Evolutionary conservation across 2,113 vertebrate genomes (phyloP), one percentile per base, ranked within the genome.

Genomic region (Archilochus colubris): DNA sequence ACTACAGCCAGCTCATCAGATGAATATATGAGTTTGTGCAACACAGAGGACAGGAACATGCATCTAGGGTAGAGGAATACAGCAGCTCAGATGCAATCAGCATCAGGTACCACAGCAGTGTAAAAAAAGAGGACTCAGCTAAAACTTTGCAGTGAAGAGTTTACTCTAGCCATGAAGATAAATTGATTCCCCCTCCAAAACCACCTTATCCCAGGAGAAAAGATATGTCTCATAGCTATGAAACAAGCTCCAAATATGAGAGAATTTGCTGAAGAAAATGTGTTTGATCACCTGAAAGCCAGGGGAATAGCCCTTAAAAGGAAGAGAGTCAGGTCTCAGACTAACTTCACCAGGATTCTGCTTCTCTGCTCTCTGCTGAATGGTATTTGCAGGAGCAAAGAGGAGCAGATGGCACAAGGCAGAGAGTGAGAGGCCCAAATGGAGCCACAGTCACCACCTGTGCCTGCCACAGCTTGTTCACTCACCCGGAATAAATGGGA

Each of bases 401-500:
- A 82, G 59, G 20, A 95, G 82, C 92, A 96, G 95, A 95, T 91
- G 95, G 94, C 86, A 59, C 38, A 69, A 81, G 31, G 38, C 59
- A 86, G 64, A 93, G n/a, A 88, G n/a, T 1, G 21, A 70, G 76
- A 74, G 59, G 28, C 31, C 48, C 76, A 70, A 91, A 63, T 0
- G 14, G 59, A 93, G 86, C 79, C 82, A 43, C 1, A 2, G 55
- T 55, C 82, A 67, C 88, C 90, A 86, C 82, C 88, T 96, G 94
- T 88, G 79, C 90, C 88, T 80, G 86, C 79, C 82, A 51, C 82
- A 80, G 86, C 82, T 63, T 61, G 85, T 62, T 93, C 93, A 31
- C 51, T 95, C 92, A 86, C 63, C 79, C 22, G 0, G 92, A 67
- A 83, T 48, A 83, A 86, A 70, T 0, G 9, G 80, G 59, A 75